Base-by-base conservation (phyloP, 1,140 invertebrate genomes). In the Stenopsyche tienmushanensis region DNA sequence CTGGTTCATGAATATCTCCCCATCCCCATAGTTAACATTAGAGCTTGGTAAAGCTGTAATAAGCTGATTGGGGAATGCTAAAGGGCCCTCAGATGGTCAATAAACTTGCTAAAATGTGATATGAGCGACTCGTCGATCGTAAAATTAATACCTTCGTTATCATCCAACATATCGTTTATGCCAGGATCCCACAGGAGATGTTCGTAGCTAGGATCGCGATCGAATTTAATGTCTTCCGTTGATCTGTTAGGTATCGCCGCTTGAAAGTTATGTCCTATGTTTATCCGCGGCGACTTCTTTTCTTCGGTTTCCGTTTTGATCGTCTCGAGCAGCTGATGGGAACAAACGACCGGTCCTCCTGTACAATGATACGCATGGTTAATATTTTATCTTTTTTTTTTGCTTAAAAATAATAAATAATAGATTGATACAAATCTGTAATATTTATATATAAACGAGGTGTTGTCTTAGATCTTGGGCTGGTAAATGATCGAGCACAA, bases 251-350 rank as follows among this genome's bases (percentile, higher is more conserved):
- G 92, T 73, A 96, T 86, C 50, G 85, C 84, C 0, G 93, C 94
- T 80, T 99, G 97, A 78, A 90, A 96, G 34, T 92, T 86, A 5
- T 86, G 80, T 0, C 96, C 96, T 44, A 98, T 86, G 74, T 99
- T 99, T 18, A 98, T 93, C 76, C 72, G 73, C n/a, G 80, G 77
- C 42, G 70, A 9, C 55, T 60, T 71, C 15, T 42, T 55, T 5
- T 63, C 63, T 23, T 66, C 64, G 3, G 34, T 60, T 57, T 71
- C 65, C 7, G 39, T 65, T 55, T 71, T 71, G 21, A 70, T 64
- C 13, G 54, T 47, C 10, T 70, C 69, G 20, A 65, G 59, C 15
- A 70, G 18, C 23, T 70, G 64, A 45, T 70, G 69, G 29, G 47
- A 66, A 53, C 69, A 66, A 13, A 57, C 24, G 15, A 25, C 18